These are phyloP conservation scores for Craterocephalus amniculus DNA, from an alignment of 2,797 vertebrate species.

Conservation along the genomic window DNA sequence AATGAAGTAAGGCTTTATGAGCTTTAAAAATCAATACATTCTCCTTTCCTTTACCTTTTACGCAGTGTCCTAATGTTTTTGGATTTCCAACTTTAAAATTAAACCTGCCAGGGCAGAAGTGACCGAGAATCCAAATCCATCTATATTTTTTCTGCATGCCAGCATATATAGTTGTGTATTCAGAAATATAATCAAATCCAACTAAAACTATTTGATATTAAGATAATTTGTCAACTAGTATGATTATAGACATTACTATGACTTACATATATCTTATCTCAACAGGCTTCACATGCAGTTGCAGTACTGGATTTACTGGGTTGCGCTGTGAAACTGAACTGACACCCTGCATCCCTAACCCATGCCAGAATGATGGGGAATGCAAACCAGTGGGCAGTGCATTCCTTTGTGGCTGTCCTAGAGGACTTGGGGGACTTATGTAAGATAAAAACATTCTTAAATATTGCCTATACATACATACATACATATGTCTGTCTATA, in stretches of 20 bases:
- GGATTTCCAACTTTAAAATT: no score
- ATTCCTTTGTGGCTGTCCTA: conserved; percentile 91
- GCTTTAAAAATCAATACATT: not conserved
- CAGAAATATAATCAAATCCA: not conserved
- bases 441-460: conserved; percentile 78
- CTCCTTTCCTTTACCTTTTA: no score
- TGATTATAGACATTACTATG: not conserved
- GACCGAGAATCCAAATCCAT: no score
- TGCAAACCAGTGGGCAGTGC: conserved; percentile 88
- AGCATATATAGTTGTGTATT: not conserved
- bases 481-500: no score
- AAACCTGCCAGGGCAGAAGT: no score
- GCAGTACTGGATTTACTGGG: conserved; percentile 91
- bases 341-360: conserved; percentile 92
- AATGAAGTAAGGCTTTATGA: not conserved
- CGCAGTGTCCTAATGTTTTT: no score
- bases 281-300: conserved; percentile 91
- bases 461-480: no score
- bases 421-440: conserved; percentile 90
- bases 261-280: conserved; percentile 28
- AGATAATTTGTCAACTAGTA: not conserved
- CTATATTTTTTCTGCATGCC: not conserved
- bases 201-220: not conserved
- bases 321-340: conserved; percentile 91
- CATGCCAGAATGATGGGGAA: conserved; percentile 91